Evolutionary conservation across 1,140 invertebrate genomes (phyloP).

Genomic region (Propsilocerus akamusi): DNA sequence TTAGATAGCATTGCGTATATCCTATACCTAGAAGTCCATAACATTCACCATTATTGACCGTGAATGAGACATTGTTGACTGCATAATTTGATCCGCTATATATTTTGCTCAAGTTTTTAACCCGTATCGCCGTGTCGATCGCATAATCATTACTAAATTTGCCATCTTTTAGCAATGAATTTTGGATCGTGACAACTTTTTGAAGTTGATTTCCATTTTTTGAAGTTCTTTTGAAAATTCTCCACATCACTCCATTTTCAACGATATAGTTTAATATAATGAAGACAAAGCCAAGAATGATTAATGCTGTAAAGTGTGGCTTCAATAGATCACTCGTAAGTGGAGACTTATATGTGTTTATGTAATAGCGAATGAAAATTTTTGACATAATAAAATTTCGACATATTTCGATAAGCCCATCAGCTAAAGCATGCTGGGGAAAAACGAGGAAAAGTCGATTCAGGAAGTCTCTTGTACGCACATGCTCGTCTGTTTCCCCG

Average conservation of each 20-base stretch:
- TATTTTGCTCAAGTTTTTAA: conserved; percentile 16
- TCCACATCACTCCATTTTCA: conserved; percentile 26
- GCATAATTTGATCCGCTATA: conserved; percentile 16
- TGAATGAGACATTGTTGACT: conserved; percentile 18
- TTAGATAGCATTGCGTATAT: background rate
- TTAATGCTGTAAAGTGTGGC: conserved; percentile 30
- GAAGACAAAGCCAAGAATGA: conserved; percentile 27
- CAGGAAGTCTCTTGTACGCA: conserved; percentile 31
- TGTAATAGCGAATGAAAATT: conserved; percentile 36
- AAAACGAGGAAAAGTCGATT: conserved; percentile 38
- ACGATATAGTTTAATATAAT: conserved; percentile 33
- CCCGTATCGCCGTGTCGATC: conserved; percentile 3
- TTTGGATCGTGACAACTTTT: conserved; percentile 15
- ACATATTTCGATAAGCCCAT: conserved; percentile 39
- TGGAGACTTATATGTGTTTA: conserved; percentile 43
- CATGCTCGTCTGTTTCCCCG: conserved; percentile 32
- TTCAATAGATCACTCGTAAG: conserved; percentile 30
- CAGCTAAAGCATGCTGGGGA: conserved; percentile 41
- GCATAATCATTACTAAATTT: conserved; percentile 6
- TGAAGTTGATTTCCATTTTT: conserved; percentile 13
- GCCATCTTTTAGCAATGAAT: conserved; percentile 9
- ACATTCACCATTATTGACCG: conserved; percentile 16
- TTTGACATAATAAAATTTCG: conserved; percentile 40
- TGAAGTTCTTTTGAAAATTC: conserved; percentile 7
- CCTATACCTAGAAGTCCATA: background rate